Evolutionary conservation across 2,797 vertebrate genomes (phyloP).

Genomic region (Gorsachius magnificus): DNA sequence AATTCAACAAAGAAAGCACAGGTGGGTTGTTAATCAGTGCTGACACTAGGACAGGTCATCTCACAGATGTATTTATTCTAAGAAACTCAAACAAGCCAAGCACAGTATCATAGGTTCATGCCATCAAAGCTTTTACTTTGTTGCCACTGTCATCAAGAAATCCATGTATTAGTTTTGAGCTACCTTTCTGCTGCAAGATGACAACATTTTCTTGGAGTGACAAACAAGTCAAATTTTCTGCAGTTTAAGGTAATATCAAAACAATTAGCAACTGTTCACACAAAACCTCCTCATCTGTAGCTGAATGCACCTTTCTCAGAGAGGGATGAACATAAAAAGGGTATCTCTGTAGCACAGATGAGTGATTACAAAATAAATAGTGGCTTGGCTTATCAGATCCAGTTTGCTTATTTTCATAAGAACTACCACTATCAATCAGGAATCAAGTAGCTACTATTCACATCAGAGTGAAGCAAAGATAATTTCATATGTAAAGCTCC

Average conservation of each 20-base stretch:
- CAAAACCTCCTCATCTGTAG: not conserved
- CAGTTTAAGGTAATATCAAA: not conserved
- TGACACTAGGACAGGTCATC: not conserved
- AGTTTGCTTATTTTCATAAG: slow-evolving; percentile 42
- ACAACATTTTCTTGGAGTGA: not conserved
- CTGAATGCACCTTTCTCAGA: not conserved
- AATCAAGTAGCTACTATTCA: slow-evolving; percentile 37
- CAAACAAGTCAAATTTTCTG: not conserved
- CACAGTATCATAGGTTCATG: not conserved
- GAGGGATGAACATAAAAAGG: not conserved
- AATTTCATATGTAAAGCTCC: slow-evolving; percentile 9
- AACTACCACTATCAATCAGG: slow-evolving; percentile 47
- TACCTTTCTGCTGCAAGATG: not conserved
- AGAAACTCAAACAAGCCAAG: not conserved
- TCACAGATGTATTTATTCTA: not conserved
- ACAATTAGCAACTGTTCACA: not conserved
- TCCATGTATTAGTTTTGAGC: not conserved
- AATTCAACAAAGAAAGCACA: not conserved
- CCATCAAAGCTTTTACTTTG: not conserved
- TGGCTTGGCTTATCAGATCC: slow-evolving; percentile 19
- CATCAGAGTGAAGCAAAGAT: slow-evolving; percentile 24
- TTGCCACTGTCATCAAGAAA: not conserved
- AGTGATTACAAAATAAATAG: slow-evolving; percentile 39
- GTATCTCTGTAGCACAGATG: not conserved
- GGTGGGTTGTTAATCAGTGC: not conserved